phyloP scores from a whole-genome alignment of 2,797 vertebrate genomes.

The Yasuhikotakia modesta region DNA sequence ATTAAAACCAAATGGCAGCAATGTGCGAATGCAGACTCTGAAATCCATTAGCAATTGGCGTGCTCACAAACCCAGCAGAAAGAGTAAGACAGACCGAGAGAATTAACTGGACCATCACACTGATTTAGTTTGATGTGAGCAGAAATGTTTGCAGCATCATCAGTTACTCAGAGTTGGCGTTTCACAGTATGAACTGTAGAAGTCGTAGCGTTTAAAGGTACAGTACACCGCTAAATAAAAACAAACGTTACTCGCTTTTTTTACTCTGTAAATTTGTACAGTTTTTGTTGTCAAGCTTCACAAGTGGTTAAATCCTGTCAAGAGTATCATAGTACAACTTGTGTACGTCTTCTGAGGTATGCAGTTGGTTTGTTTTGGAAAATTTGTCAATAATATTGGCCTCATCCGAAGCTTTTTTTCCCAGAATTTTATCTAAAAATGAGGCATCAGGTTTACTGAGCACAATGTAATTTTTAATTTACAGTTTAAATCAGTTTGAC shows the following conservation, averaged over 20 bases:
- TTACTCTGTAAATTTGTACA: background rate
- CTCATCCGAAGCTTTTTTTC: no score
- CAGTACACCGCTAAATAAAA: background rate
- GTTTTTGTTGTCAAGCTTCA: background rate
- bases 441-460: no score
- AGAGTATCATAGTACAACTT: no score
- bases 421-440: no score
- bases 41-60: slow-evolving; percentile 55
- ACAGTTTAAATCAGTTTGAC: no score
- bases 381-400: no score
- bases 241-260: background rate
- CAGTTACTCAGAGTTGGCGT: slow-evolving; percentile 14
- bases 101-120: slow-evolving; percentile 43
- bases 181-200: background rate
- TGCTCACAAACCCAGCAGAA: slow-evolving; percentile 34
- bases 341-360: no score
- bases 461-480: no score
- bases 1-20: slow-evolving; percentile 59
- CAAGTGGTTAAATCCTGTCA: no score
- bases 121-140: slow-evolving; percentile 48
- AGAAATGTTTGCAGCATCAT: slow-evolving; percentile 42
- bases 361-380: no score
- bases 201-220: background rate
- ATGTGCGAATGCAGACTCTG: slow-evolving; percentile 57
- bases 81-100: slow-evolving; percentile 24